Base-by-base conservation (phyloP, 1,140 invertebrate species). In the Papilio polytes region DNA sequence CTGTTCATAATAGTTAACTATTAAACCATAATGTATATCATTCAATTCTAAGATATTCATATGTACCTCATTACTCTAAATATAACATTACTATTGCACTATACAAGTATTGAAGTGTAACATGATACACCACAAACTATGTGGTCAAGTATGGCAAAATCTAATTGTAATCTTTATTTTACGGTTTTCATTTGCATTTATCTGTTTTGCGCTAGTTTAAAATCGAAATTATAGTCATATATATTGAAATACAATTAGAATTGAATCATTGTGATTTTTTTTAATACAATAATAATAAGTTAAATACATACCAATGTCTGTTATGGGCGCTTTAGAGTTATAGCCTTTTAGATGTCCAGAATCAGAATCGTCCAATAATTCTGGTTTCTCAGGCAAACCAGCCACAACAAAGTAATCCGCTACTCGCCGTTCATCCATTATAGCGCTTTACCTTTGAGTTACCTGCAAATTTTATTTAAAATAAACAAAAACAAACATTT, bases 361-460 rank as follows among this genome's bases (percentile, higher is more conserved):
- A 94, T 99, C 97, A 84, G 96, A 97, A 89, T 99, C 98, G 89
- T 98, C 98, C 31, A 98, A 92, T 90, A 97, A 95, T 94, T 98
- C 95, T 74, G 97, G 96, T 91, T 98, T 96, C 48, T 98, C 97
- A 12, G 98, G 97, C 88, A 99, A 95, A 20, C 99, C 99, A 90
- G 99, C 99, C 56, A 99, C 97, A 81, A 99, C 98, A 96, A 99
- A 99, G 95, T 99, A 99, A 95, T 99, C 98, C 22, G 97, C 97
- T 74, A 98, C 97, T 92, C 97, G 96, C 88, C 97, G 95, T 87
- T 98, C 98, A 89, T 98, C 98, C 97, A 98, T 98, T 83, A 82
- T 80, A 83, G 77, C 74, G 78, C 78, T 83, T 70, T 83, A 84
- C 53, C 80, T 94, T 86, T 85, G 70, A 80, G 10, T 84, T 81